These are phyloP conservation scores for Plumapathes pennacea DNA, from an alignment of 92 coral and sea anemone species.

Conservation along the genomic window DNA sequence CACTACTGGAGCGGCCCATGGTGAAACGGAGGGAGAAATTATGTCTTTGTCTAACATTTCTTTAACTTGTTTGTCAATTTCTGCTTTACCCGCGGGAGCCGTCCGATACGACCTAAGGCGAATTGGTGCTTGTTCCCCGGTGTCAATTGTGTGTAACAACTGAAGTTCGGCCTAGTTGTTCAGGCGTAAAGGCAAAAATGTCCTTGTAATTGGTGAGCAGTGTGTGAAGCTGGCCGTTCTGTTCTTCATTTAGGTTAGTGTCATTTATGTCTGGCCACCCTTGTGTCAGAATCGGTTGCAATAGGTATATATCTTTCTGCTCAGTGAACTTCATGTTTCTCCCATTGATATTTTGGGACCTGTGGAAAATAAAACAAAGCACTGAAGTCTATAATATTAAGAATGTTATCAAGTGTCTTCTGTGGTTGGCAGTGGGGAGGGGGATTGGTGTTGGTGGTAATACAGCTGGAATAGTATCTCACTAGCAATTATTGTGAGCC, in stretches of 20 bases:
- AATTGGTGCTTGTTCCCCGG: slow-evolving; percentile 47
- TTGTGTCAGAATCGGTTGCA: too few relatives aligned
- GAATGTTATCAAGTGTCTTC: too few relatives aligned
- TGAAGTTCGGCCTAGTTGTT: slow-evolving; percentile 50
- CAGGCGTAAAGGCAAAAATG: slow-evolving; percentile 34
- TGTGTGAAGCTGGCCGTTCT: neutral
- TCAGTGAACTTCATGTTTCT: too few relatives aligned
- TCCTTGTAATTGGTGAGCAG: slow-evolving; percentile 29
- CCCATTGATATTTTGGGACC: too few relatives aligned
- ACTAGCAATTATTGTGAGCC: too few relatives aligned
- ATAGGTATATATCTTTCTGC: too few relatives aligned
- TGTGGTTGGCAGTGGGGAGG: too few relatives aligned
- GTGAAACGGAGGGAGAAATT: slow-evolving; percentile 44
- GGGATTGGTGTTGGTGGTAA: too few relatives aligned
- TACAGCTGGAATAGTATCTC: too few relatives aligned
- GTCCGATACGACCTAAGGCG: slow-evolving; percentile 56
- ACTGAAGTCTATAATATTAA: too few relatives aligned
- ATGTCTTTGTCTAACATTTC: slow-evolving; percentile 46
- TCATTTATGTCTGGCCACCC: neutral
- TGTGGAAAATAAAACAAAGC: too few relatives aligned
- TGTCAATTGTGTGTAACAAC: slow-evolving; percentile 34
- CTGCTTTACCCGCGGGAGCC: slow-evolving; percentile 24
- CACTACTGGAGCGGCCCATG: slow-evolving; percentile 60
- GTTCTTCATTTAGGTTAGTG: neutral
- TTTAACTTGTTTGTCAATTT: slow-evolving; percentile 40